Percentiles rank a stretch among this genome's conserved stretches.
phyloP scores from a whole-genome alignment of 2,113 vertebrate genomes.

The Calypte anna region DNA sequence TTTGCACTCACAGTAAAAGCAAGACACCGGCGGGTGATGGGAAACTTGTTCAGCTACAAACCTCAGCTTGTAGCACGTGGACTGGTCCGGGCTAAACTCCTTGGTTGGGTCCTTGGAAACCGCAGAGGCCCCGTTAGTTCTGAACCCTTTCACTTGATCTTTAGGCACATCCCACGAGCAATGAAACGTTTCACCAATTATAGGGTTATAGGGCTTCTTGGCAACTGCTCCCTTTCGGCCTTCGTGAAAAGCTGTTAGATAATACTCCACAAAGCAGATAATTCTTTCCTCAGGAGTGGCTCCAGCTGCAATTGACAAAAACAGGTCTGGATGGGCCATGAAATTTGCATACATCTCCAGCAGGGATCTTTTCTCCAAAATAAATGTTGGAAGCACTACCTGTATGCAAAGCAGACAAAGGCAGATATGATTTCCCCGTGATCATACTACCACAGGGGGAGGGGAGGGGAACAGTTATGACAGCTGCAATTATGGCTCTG shows the following conservation, averaged over 20 bases:
- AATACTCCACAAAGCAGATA: conserved; percentile 94
- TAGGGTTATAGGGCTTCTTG: conserved; percentile 97
- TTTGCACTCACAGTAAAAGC: conserved; percentile 96
- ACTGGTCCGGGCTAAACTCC: conserved; percentile 59
- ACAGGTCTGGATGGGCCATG: conserved; percentile 95
- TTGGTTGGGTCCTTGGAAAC: conserved; percentile 65
- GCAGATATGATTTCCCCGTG: conserved; percentile 36
- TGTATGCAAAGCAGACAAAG: conserved; percentile 66
- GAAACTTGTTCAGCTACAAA: conserved; percentile 97
- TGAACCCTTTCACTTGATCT: conserved; percentile 82
- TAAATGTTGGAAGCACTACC: conserved; percentile 96
- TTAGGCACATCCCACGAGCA: conserved; percentile 94
- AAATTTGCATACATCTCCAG: conserved; percentile 99
- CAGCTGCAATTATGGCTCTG: background rate
- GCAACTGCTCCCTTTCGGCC: conserved; percentile 94
- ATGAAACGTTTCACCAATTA: conserved; percentile 93
- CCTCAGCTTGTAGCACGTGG: conserved; percentile 82
- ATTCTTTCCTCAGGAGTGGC: conserved; percentile 90
- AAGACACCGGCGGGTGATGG: conserved; percentile 93
- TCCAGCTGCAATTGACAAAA: conserved; percentile 88
- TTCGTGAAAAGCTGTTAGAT: conserved; percentile 95
- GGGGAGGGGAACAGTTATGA: background rate
- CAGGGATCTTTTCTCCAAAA: conserved; percentile 94
- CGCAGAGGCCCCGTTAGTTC: conserved; percentile 67
- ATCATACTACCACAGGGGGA: background rate